phyloP scores from a whole-genome alignment of 2,797 vertebrate genomes.

The Oceanodroma leucorhoa region DNA sequence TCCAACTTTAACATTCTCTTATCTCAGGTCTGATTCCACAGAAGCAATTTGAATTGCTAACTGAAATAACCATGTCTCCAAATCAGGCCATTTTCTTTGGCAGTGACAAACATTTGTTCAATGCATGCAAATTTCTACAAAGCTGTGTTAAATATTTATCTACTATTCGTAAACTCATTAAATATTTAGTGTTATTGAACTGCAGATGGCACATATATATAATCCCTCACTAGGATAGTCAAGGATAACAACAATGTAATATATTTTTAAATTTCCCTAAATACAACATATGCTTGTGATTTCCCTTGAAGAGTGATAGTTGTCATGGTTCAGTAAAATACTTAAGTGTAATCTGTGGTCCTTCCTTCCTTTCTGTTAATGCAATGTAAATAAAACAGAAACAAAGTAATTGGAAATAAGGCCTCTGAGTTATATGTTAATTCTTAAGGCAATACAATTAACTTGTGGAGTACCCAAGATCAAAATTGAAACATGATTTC shows the following conservation, averaged over 20 bases:
- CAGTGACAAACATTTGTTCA: not conserved
- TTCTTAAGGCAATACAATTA: slow-evolving; percentile 1
- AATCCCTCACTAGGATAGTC: not conserved
- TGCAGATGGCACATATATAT: slow-evolving; percentile 3
- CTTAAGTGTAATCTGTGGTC: not conserved
- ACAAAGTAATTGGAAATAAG: slow-evolving; percentile 6
- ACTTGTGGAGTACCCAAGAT: not conserved
- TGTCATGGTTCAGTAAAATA: slow-evolving; percentile 17
- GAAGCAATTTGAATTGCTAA: not conserved
- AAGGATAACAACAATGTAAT: not conserved
- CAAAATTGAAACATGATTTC: slow-evolving; percentile 28
- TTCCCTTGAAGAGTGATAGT: not conserved
- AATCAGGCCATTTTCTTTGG: not conserved
- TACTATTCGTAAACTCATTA: not conserved
- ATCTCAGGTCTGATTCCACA: not conserved
- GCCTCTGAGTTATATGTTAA: not conserved
- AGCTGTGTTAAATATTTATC: slow-evolving; percentile 36
- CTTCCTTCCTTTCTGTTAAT: not conserved
- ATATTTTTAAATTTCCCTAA: slow-evolving; percentile 1
- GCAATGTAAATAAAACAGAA: slow-evolving; percentile 31
- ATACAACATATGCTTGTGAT: not conserved
- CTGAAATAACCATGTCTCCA: not conserved
- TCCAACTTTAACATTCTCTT: not conserved
- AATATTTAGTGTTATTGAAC: slow-evolving; percentile 32
- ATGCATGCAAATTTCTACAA: not conserved